phyloP scores from a whole-genome alignment of 2,113 vertebrate genomes.

The Hypomesus transpacificus region DNA sequence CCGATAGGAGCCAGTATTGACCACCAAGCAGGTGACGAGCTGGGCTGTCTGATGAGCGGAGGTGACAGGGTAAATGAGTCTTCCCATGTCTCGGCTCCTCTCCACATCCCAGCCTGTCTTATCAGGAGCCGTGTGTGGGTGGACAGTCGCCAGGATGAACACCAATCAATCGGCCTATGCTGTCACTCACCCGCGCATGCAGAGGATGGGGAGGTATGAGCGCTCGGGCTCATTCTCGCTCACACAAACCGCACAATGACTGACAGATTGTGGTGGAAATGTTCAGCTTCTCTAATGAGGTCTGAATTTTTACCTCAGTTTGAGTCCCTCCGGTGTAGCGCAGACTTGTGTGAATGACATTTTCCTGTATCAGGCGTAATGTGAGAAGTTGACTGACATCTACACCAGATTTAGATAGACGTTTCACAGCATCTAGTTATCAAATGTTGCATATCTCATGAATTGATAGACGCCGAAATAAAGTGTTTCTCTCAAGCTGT shows the following conservation, averaged over 20 bases:
- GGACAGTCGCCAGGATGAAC: constrained; percentile 31
- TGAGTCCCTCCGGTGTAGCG: constrained; percentile 27
- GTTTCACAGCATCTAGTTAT: too few relatives aligned
- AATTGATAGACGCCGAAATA: too few relatives aligned
- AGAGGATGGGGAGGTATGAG: not conserved
- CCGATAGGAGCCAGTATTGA: not conserved
- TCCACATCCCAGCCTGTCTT: constrained; percentile 7
- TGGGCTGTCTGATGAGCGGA: constrained; percentile 44
- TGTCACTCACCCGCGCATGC: not conserved
- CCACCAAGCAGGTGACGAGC: constrained; percentile 42
- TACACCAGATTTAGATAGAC: not conserved
- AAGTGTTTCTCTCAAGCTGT: not conserved
- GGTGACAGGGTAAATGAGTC: constrained; percentile 26
- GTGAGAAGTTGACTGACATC: constrained; percentile 17
- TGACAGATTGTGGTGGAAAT: constrained; percentile 27
- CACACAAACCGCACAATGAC: constrained; percentile 18
- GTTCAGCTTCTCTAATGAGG: constrained; percentile 17
- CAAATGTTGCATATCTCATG: too few relatives aligned
- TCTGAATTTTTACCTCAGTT: constrained; percentile 21
- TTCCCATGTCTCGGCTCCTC: constrained; percentile 1
- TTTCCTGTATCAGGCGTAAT: constrained; percentile 36
- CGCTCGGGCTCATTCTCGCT: constrained; percentile 28
- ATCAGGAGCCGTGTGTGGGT: constrained; percentile 32
- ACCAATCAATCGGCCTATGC: constrained; percentile 19
- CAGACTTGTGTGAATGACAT: constrained; percentile 17